Evolutionary conservation across 2,113 vertebrate genomes (phyloP).

Genomic region (Sturnus vulgaris): DNA sequence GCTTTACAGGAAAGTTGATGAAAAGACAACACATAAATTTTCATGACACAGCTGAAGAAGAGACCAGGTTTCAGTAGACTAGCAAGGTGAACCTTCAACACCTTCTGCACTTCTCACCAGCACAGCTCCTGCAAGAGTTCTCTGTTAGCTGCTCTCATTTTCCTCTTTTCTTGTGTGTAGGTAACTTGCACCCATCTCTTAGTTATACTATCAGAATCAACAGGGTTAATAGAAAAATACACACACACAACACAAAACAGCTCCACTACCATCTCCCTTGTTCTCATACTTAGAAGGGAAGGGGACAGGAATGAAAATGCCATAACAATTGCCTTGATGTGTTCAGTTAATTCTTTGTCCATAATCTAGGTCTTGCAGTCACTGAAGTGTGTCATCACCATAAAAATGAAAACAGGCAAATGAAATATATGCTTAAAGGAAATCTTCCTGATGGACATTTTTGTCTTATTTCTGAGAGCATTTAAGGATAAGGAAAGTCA

Average conservation of each 20-base stretch:
- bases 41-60: not conserved
- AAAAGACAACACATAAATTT: not conserved
- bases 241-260: no score
- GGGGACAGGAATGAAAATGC: not conserved
- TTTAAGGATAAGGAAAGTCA: not conserved
- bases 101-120: not conserved
- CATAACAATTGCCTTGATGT: not conserved
- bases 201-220: not conserved
- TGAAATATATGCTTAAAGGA: not conserved
- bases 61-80: not conserved
- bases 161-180: not conserved
- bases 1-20: not conserved
- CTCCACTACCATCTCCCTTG: not conserved
- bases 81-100: not conserved
- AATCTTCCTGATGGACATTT: not conserved
- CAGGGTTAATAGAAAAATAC: not conserved
- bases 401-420: not conserved
- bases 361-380: not conserved
- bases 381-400: not conserved
- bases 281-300: not conserved
- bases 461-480: not conserved
- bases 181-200: not conserved
- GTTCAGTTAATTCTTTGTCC: not conserved
- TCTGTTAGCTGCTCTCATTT: not conserved
- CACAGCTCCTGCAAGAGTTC: not conserved